A percentile compares a stretch with the other conserved stretches of the same genome.
Conservation (phyloP, 2,113 vertebrate genomes). For the Muntiacus reevesi region DNA sequence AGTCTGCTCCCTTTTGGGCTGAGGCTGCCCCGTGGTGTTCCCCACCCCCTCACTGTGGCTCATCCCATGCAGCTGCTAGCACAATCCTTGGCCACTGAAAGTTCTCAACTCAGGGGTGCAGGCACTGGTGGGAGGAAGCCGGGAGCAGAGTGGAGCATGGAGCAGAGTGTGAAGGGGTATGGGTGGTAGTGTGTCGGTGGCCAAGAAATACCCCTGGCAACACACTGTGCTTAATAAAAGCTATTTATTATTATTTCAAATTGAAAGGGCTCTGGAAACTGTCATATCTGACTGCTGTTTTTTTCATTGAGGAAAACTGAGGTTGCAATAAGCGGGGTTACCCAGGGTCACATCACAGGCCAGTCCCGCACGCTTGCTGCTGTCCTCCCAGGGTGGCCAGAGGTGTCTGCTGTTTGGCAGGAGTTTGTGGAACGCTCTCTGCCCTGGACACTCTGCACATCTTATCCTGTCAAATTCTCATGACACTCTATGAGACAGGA, state of each 20-base stretch:
- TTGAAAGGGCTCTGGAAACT: background rate
- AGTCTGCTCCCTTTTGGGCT: background rate
- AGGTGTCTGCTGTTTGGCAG: background rate
- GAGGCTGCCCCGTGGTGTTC: fast-evolving
- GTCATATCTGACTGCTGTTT: background rate
- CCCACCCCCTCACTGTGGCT: no score
- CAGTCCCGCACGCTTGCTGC: fast-evolving
- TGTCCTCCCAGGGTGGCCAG: fast-evolving
- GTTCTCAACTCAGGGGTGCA: background rate
- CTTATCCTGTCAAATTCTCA: background rate
- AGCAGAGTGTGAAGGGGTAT: background rate
- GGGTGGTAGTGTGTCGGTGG: fast-evolving
- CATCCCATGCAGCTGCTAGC: fast-evolving
- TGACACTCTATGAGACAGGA: fast-evolving
- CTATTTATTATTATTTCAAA: background rate
- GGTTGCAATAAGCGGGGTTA: background rate
- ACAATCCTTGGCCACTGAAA: background rate
- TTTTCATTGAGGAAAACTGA: background rate
- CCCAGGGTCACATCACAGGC: fast-evolving
- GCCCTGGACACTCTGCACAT: background rate
- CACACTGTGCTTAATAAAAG: background rate
- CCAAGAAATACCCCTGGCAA: background rate
- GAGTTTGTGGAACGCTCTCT: background rate
- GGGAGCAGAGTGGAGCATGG: fast-evolving
- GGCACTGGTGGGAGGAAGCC: background rate